These are phyloP conservation scores for Stenodera caucasica DNA, from an alignment of 2,888 invertebrate species.

Conservation along the genomic window DNA sequence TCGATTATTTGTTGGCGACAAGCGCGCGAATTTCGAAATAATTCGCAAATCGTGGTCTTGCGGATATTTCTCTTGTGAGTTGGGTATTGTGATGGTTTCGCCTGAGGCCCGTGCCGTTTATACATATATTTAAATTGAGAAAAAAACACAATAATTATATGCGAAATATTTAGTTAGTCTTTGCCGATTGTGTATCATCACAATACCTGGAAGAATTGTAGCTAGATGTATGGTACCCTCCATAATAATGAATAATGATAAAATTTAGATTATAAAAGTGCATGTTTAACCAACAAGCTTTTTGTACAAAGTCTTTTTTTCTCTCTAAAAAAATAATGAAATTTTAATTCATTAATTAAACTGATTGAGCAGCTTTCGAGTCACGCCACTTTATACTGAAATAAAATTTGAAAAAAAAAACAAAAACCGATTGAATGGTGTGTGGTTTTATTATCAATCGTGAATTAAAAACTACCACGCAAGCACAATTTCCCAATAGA, in stretches of 20 bases:
- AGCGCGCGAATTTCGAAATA: no score
- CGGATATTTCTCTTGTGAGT: constrained; percentile 29
- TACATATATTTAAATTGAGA: constrained; percentile 15
- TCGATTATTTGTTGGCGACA: no score
- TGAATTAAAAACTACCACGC: not conserved
- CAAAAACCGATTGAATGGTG: not conserved
- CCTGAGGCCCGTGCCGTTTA: constrained; percentile 23
- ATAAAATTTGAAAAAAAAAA: not conserved
- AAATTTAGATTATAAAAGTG: constrained; percentile 53
- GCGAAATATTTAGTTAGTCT: constrained; percentile 11
- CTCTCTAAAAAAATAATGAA: constrained; percentile 19
- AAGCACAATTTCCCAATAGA: constrained; percentile 35
- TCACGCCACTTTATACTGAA: constrained; percentile 34
- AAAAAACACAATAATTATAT: constrained; percentile 9
- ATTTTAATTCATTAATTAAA: not conserved
- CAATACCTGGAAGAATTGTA: constrained; percentile 43
- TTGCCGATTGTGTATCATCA: constrained; percentile 36
- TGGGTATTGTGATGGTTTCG: constrained; percentile 39
- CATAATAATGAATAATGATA: constrained; percentile 53
- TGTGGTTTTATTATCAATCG: constrained; percentile 6
- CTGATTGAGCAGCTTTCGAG: constrained; percentile 43
- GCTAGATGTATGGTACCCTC: constrained; percentile 58
- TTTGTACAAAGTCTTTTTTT: constrained; percentile 56
- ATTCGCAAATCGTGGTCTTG: no score
- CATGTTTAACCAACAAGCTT: constrained; percentile 56